Evolutionary conservation across 2,888 invertebrate species (phyloP), one percentile per base, ranked within the genome.

Genomic region (Pterostichus niger): DNA sequence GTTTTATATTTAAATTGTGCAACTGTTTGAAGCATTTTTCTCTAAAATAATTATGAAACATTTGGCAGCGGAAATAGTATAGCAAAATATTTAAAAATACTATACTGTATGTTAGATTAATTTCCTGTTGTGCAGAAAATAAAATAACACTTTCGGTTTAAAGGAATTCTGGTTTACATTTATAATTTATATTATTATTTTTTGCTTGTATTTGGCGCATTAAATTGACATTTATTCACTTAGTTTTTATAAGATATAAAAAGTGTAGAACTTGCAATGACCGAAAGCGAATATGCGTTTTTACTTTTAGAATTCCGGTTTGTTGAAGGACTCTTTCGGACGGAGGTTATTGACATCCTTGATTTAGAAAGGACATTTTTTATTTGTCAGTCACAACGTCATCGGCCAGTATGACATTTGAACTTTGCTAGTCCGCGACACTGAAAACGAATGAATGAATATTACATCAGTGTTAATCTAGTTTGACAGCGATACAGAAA

Each of bases 311-410:
- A 71, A 71, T 71, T 71, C 44, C 68, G 44, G 44, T 71, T 71
- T 71, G 15, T 71, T 71, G 13, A 71, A 71, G 68, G 68, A 44
- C 44, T 71, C 4, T 1, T 71, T 71, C 46, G 15, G 15, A 71
- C 6, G 46, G 35, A 71, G 68, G 68, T 44, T 71, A 71, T 17
- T 71, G 68, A 71, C 68, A 71, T 71, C 46, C 68, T 71, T 71
- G 44, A 44, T 24, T 59, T 71, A 71, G 68, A 44, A 71, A 71
- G 68, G 68, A 71, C 68, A 71, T 24, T 71, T 71, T 71, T 71
- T 44, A 71, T 71, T 40, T 71, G 24, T 40, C 64, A 64, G 13
- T 64, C 68, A 71, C 15, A 24, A 17, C 10, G 40, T 40, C 44
- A 71, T 9, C 13, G 35, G 2, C 13, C 31, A 71, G 13, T 40